Evolutionary conservation across 2,888 invertebrate species (phyloP).

Genomic region (Eristalis intricaria): DNA sequence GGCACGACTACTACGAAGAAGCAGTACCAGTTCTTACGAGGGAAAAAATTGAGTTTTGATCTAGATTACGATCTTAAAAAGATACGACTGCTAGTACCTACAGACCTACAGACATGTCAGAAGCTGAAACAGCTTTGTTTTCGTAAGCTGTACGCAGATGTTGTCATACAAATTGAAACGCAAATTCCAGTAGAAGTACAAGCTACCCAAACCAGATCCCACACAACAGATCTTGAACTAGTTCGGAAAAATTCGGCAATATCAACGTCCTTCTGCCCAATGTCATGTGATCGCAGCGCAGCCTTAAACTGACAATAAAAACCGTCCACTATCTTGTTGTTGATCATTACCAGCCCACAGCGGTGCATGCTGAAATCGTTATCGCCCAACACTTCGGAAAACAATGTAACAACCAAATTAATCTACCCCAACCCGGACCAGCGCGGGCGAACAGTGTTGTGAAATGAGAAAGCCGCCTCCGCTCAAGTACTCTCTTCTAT

Average conservation of each 20-base stretch:
- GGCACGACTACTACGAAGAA: too few relatives aligned
- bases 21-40: too few relatives aligned
- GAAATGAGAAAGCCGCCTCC: conserved; percentile 2
- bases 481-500: neutral
- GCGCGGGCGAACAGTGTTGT: neutral
- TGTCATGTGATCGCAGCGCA: too few relatives aligned
- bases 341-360: neutral
- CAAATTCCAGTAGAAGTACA: too few relatives aligned
- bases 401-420: conserved; percentile 33
- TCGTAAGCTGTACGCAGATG: too few relatives aligned
- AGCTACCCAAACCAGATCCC: too few relatives aligned
- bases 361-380: neutral
- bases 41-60: too few relatives aligned
- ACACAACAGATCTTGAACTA: neutral
- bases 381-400: neutral
- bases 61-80: too few relatives aligned
- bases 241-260: neutral
- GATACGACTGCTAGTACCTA: too few relatives aligned
- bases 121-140: neutral
- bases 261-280: neutral
- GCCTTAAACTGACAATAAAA: neutral
- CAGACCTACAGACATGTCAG: too few relatives aligned
- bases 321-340: neutral
- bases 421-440: conserved; percentile 40
- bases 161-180: too few relatives aligned